Evolutionary conservation across 2,888 invertebrate genomes (phyloP).

Genomic region (Pandemis cinnamomeana): DNA sequence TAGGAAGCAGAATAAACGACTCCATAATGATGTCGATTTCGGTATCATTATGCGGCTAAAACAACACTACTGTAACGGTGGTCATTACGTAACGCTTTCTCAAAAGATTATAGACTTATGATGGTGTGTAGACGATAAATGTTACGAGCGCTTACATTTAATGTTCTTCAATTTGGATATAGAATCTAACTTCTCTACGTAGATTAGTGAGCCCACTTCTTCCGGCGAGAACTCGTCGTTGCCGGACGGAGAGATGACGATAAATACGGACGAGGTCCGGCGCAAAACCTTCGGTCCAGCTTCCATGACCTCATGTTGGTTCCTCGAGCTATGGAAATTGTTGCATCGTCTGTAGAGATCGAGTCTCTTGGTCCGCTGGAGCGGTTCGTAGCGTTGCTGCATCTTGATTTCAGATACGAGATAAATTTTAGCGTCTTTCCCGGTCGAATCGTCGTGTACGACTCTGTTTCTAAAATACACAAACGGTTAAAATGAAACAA

Average conservation of each 20-base stretch:
- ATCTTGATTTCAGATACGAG: not conserved
- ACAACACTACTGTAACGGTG: too few species aligned
- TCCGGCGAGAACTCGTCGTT: not conserved
- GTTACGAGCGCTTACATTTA: not conserved
- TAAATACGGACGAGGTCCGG: not conserved
- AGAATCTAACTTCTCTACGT: not conserved
- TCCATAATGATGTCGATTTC: too few species aligned
- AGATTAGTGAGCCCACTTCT: not conserved
- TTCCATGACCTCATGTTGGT: not conserved
- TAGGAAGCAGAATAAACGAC: too few species aligned
- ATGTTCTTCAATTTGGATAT: not conserved
- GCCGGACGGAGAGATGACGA: not conserved
- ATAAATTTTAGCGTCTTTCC: not conserved
- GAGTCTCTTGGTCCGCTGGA: not conserved
- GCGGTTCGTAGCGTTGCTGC: not conserved
- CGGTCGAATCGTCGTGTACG: not conserved
- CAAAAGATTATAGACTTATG: not conserved
- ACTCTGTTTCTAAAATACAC: conserved; percentile 1
- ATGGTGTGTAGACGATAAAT: not conserved
- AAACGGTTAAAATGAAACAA: too few species aligned
- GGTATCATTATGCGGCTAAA: too few species aligned
- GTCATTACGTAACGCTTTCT: too few species aligned
- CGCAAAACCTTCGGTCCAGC: not conserved
- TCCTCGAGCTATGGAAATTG: not conserved
- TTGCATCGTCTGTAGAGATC: not conserved